phyloP scores from a whole-genome alignment of 2,797 vertebrate genomes.

The Zenarchopterus dispar region DNA sequence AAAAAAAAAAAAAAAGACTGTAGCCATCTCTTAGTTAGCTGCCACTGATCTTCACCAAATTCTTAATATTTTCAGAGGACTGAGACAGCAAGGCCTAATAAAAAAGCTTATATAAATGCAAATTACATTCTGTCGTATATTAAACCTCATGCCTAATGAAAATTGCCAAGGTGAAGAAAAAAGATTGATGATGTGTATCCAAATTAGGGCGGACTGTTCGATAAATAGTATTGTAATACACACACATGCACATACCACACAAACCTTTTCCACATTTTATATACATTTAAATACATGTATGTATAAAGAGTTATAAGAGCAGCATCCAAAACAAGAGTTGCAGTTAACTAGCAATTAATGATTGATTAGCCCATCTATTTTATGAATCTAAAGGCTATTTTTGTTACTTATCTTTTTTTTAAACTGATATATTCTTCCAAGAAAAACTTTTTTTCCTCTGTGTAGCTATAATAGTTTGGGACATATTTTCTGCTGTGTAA shows the following conservation, averaged over 20 bases:
- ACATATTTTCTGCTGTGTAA: no score
- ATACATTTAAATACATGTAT: no score
- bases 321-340: no score
- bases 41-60: conserved; percentile 73
- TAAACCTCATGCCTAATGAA: conserved; percentile 81
- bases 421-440: no score
- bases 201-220: conserved; percentile 78
- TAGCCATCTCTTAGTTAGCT: conserved; percentile 64
- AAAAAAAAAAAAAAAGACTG: conserved; percentile 31
- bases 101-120: conserved; percentile 90
- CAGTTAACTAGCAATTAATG: no score
- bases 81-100: conserved; percentile 76
- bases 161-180: conserved; percentile 74
- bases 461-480: no score
- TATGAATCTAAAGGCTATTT: no score
- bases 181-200: conserved; percentile 64
- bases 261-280: no score
- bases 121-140: conserved; percentile 84
- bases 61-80: conserved; percentile 79
- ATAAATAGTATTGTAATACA: conserved; percentile 71
- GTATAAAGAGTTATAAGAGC: no score
- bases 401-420: no score
- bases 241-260: conserved; percentile 12
- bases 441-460: no score
- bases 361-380: no score